Evolutionary conservation across 2,113 vertebrate genomes (phyloP), one percentile per base, ranked within the genome.

Genomic region (Cavia porcellus): DNA sequence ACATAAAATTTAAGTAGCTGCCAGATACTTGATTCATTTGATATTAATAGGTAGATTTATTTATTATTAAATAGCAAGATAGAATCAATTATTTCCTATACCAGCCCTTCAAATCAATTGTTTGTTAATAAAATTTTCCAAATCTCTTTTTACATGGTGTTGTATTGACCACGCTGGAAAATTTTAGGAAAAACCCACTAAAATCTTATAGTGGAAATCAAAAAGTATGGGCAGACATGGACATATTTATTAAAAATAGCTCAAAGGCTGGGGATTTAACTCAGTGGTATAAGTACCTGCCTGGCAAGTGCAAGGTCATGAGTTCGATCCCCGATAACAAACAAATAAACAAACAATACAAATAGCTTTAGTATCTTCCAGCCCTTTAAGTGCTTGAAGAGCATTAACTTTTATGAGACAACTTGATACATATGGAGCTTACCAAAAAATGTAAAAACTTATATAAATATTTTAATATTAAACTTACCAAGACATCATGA

Each of bases 121-220:
- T 83, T 72, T 92, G 13, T 59, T 55, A 92, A 4, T 86, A 94
- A 75, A 97, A 62, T 61, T 91, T 96, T 85, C 72, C 55, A 95
- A 80, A 52, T 84, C 55, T 92, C 3, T 92, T 81, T 55, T 81
- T 30, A 74, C 22, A 22, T 92, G 47, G 45, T 75, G 13, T 32
- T 42, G 2, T 89, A 77, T 19, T 90, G 52, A 42, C 45, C 77
- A 94, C 30, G 59, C 35, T 75, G 42, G 19, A 94, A 61, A 90
- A 70, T 77, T 89, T 96, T 90, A 83, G 79, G 38, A 92, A 94
- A 94, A 82, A 38, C 30, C 3, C 32, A 74, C 68, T 88, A 52
- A 86, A 91, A 64, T 57, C 10, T 55, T 85, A 75, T 0, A 89
- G 35, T 55, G 74, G 19, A 92, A 74, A 92, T 22, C 79, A 84